phyloP scores from a whole-genome alignment of 2,797 vertebrate species.

The Dallia pectoralis region DNA sequence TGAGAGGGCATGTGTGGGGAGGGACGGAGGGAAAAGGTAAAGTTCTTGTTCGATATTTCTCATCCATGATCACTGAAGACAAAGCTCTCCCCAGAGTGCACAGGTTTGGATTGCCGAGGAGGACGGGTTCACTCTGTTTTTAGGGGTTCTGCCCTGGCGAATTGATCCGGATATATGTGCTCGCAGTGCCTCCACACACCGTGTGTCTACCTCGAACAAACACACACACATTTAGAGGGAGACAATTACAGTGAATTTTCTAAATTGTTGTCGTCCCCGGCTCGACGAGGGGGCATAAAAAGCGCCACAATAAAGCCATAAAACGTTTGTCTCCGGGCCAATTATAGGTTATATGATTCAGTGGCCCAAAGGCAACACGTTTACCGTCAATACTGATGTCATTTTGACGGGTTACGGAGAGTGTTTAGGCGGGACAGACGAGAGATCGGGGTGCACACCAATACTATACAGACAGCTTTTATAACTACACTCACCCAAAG shows the following conservation, averaged over 20 bases:
- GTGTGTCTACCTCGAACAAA: constrained; percentile 20
- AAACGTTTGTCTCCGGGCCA: constrained; percentile 52
- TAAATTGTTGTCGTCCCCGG: constrained; percentile 65
- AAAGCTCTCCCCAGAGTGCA: constrained; percentile 24
- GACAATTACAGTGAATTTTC: constrained; percentile 69
- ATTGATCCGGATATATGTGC: constrained; percentile 61
- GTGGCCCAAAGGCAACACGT: constrained; percentile 76
- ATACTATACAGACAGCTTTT: not conserved
- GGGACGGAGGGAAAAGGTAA: constrained; percentile 46
- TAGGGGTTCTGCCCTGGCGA: constrained; percentile 57
- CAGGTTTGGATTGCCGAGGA: constrained; percentile 10
- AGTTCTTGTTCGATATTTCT: constrained; percentile 67
- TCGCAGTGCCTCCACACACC: constrained; percentile 21
- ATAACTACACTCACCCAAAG: not conserved
- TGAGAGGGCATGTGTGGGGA: constrained; percentile 47
- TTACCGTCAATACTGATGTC: constrained; percentile 78
- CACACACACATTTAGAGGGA: constrained; percentile 19
- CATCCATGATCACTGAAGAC: constrained; percentile 52
- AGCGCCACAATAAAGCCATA: constrained; percentile 78
- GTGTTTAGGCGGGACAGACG: constrained; percentile 31
- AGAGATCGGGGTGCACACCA: not conserved
- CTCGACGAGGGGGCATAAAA: constrained; percentile 68
- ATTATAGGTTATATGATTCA: constrained; percentile 67
- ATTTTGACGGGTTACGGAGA: constrained; percentile 72
- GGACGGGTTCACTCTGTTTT: constrained; percentile 41